Conservation (phyloP, 92 coral and sea anemone species). For the Pocillopora grandis region DNA sequence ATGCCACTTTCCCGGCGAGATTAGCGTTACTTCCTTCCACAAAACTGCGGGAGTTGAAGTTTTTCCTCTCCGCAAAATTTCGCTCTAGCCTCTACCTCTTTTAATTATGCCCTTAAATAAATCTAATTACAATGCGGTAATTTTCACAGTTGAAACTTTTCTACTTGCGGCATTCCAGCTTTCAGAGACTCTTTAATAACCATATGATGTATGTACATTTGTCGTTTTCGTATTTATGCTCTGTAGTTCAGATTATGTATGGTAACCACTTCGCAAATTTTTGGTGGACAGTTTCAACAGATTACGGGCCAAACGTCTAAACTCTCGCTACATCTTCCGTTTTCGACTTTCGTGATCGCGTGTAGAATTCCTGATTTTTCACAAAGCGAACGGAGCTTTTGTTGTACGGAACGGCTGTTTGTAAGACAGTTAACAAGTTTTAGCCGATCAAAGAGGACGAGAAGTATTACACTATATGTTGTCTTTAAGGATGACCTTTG, state of each 20-base stretch:
- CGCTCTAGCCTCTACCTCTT: slow-evolving; percentile 19
- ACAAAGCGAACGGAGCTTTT: neutral
- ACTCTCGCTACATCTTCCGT: neutral
- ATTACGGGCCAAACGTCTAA: neutral
- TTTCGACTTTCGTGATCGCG: neutral
- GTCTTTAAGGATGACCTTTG: slow-evolving; percentile 32
- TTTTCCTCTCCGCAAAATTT: slow-evolving; percentile 38
- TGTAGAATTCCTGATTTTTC: neutral
- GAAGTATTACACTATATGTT: slow-evolving; percentile 11
- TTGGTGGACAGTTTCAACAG: neutral
- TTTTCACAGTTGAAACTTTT: slow-evolving; percentile 11
- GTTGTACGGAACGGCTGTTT: neutral
- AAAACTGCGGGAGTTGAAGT: slow-evolving; percentile 38
- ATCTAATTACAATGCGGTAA: slow-evolving; percentile 42
- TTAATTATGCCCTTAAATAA: slow-evolving; percentile 38
- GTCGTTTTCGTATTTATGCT: neutral
- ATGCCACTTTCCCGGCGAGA: slow-evolving; percentile 62
- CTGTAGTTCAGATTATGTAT: neutral
- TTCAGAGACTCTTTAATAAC: slow-evolving; percentile 30
- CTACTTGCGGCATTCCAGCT: slow-evolving; percentile 54
- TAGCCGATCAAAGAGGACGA: neutral
- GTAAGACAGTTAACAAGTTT: neutral
- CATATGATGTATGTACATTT: neutral
- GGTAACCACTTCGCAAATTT: slow-evolving; percentile 28
- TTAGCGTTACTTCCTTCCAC: slow-evolving; percentile 64